phyloP scores from a whole-genome alignment of 2,888 invertebrate species.

The Junonia oenone region DNA sequence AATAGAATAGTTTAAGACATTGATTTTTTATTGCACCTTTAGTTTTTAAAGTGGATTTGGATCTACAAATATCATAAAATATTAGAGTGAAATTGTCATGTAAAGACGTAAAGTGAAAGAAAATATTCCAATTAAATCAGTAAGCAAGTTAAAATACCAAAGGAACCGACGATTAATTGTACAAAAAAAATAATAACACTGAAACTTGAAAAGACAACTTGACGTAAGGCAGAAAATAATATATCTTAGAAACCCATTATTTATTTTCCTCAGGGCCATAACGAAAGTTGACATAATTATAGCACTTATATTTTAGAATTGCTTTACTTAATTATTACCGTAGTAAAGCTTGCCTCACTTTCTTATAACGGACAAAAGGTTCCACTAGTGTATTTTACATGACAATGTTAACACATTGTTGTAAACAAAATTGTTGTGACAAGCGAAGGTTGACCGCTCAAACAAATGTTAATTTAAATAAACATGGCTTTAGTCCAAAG shows the following conservation, averaged over 20 bases:
- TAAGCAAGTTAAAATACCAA: no score
- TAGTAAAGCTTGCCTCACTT: neutral
- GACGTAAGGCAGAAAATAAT: neutral
- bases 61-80: no score
- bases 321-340: slow-evolving; percentile 10
- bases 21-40: no score
- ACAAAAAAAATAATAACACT: no score
- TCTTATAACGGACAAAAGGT: slow-evolving; percentile 10
- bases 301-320: slow-evolving; percentile 3
- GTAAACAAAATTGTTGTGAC: slow-evolving; percentile 3
- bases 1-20: no score
- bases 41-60: no score
- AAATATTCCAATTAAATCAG: no score
- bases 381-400: slow-evolving; percentile 13
- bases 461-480: slow-evolving; percentile 13
- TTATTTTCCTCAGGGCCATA: neutral
- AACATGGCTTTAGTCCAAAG: neutral
- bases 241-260: neutral
- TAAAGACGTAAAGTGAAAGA: no score
- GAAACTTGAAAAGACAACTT: neutral
- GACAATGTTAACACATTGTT: slow-evolving; percentile 16
- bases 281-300: slow-evolving; percentile 6
- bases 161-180: neutral
- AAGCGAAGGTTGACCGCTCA: slow-evolving; percentile 10
- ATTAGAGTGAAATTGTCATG: no score